Evolutionary conservation across 1,140 invertebrate species (phyloP), one percentile per base, ranked within the genome.

Genomic region (Chionoecetes opilio): DNA sequence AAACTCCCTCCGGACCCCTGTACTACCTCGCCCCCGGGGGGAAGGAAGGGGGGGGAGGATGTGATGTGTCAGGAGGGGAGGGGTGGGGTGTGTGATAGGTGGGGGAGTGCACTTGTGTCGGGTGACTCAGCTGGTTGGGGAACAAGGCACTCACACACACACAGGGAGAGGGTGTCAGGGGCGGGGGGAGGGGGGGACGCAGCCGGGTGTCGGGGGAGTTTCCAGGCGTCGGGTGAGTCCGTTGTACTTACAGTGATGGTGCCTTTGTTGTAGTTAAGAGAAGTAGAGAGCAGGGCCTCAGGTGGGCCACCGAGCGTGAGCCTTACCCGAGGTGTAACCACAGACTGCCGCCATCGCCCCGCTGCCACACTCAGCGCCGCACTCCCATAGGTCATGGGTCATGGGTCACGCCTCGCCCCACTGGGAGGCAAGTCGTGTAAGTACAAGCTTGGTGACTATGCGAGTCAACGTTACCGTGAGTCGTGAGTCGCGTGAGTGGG

Each of bases 191-290:
- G 21, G 9, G 21, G 53, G 9, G 35, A 41, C 35, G 31, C 34
- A 90, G 93, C 53, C 82, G 87, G 93, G 75, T 82, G 41, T 41
- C 82, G 84, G 89, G 82, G 92, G 94, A 87, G 94, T 95, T 95
- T 91, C 90, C 46, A 46, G 86, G 84, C 86, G 94, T 35, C 90
- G 38, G 84, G 89, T 21, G 88, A 86, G 92, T 96, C 86, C 85
- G 94, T 95, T 95, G 95, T 95, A 95, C 95, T 95, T 95, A 95
- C 95, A 95, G 95, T 95, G 93, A 94, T 95, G 95, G 95, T 95
- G 95, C 95, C 95, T 95, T 95, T 95, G 95, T 94, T 93, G 95
- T 95, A 91, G 94, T 95, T 95, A 95, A 95, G 85, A 94, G 95
- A 95, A 95, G 95, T 91, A 95, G 93, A 95, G 95, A 93, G 46